Base-by-base conservation (phyloP, 2,888 invertebrate species). In the Caenorhabditis becei region DNA sequence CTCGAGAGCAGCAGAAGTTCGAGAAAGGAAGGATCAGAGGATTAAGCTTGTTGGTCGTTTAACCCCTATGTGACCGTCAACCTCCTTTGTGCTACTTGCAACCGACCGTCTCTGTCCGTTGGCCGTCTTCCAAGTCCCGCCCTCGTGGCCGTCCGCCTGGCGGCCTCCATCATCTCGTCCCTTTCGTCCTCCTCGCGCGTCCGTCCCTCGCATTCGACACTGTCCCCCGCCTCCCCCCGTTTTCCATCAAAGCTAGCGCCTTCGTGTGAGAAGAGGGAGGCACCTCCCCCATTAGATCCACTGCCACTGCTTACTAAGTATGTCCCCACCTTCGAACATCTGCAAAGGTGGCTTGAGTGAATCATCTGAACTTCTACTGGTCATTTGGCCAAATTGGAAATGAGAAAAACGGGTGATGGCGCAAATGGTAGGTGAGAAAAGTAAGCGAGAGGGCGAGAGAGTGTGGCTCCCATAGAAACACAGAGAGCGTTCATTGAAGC, bases 91-190 rank as follows among this genome's bases (percentile, higher is more conserved):
- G 66, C 66, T 61, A 66, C 65, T 62, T 23, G 18, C 44, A 44
- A 18, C 53, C 56, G 69, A 62, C 71, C 41, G 62, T 72, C 72
- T 32, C 32, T 47, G 23, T 53, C 62, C 67, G 35, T 41, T 58
- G 69, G 67, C 77, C 69, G 20, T 63, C 63, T 24, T 61, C 69
- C 77, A 56, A 62, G 61, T 49, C 70, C 77, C 63, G 74, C 74
- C 74, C 72, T 59, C 53, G 56, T 35, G 72, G 63, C 44, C 66
- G 66, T 37, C 65, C 74, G 66, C 66, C 66, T 74, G 65, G 56
- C 65, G 49, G 49, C 51, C 51, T 32, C 44, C 61, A 61, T 61
- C 66, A n/a, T 56, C 44, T 53, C 65, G 32, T 35, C 53, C 54
- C 54, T 54, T 54, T 54, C 54, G 26, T 63, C 49, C 41, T 53